phyloP scores from a whole-genome alignment of 2,888 invertebrate genomes.

The Netelia fuscicornis region DNA sequence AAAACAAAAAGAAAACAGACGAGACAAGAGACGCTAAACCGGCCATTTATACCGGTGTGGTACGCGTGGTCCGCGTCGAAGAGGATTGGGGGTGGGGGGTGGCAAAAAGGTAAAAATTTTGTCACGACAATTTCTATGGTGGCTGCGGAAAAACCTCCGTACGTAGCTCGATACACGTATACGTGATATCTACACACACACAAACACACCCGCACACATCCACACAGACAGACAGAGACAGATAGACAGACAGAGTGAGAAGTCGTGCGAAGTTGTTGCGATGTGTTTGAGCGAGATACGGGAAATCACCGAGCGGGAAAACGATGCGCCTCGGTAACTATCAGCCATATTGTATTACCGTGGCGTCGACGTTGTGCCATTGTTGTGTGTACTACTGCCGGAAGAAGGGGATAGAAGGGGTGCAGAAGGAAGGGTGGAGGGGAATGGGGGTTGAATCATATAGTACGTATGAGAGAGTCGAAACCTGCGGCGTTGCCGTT shows the following conservation, averaged over 20 bases:
- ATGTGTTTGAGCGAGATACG: slow-evolving; percentile 55
- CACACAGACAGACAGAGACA: too few species aligned
- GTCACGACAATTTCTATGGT: slow-evolving; percentile 44
- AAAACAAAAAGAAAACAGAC: slow-evolving; percentile 6
- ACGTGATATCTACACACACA: background rate
- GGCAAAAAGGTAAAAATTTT: slow-evolving; percentile 35
- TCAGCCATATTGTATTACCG: slow-evolving; percentile 65
- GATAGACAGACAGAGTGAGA: background rate
- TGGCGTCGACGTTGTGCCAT: slow-evolving; percentile 54
- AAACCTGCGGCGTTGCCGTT: slow-evolving; percentile 14
- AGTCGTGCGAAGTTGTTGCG: slow-evolving; percentile 36
- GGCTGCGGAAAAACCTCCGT: slow-evolving; percentile 22
- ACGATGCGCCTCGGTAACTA: slow-evolving; percentile 66
- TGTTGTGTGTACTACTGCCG: slow-evolving; percentile 50
- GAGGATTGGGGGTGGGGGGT: background rate
- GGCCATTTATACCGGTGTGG: background rate
- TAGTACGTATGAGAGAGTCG: background rate
- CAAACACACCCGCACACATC: too few species aligned
- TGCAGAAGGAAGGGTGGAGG: slow-evolving; percentile 22
- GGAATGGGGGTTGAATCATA: slow-evolving; percentile 20
- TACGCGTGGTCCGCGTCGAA: background rate
- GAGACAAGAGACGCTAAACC: background rate
- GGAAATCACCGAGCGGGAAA: slow-evolving; percentile 66
- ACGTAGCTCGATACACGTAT: slow-evolving; percentile 9
- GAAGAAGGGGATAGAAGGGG: slow-evolving; percentile 62